phyloP scores from a whole-genome alignment of 2,797 vertebrate genomes.

The Sebastes taczanowskii region DNA sequence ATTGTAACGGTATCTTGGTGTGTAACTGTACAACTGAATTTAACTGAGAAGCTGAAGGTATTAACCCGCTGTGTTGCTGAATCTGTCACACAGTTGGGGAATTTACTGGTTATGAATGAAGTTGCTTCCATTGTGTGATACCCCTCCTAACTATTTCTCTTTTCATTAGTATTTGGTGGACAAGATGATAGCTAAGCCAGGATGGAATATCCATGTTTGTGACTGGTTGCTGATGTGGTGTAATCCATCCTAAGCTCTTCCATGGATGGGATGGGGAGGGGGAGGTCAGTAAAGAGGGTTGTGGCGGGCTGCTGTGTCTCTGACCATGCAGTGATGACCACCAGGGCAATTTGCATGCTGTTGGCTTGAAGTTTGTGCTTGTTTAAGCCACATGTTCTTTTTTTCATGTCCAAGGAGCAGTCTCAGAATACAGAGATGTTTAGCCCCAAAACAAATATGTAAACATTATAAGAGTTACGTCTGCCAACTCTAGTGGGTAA shows the following conservation, averaged over 20 bases:
- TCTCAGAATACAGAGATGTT: background rate
- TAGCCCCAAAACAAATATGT: background rate
- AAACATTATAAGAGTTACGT: background rate
- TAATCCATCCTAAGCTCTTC: slow-evolving; percentile 77
- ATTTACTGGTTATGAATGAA: too few relatives aligned
- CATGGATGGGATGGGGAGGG: slow-evolving; percentile 20
- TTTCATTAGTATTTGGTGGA: slow-evolving; percentile 48
- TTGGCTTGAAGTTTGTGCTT: slow-evolving; percentile 10
- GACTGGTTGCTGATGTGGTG: slow-evolving; percentile 57
- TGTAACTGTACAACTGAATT: too few relatives aligned
- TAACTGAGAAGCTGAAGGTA: too few relatives aligned
- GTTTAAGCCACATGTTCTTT: background rate
- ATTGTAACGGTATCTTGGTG: too few relatives aligned
- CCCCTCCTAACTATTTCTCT: background rate
- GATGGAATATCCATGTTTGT: slow-evolving; percentile 66
- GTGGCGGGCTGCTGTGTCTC: slow-evolving; percentile 16
- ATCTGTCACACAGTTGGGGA: too few relatives aligned
- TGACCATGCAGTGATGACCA: slow-evolving; percentile 9
- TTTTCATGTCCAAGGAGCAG: background rate
- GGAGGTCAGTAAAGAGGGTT: slow-evolving; percentile 16
- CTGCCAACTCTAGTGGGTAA: background rate
- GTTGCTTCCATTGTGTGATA: background rate
- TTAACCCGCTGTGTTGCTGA: too few relatives aligned
- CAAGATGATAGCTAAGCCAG: slow-evolving; percentile 61
- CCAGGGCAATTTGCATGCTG: background rate